phyloP scores from a whole-genome alignment of 2,888 invertebrate genomes.

The Eupithecia abbreviata region DNA sequence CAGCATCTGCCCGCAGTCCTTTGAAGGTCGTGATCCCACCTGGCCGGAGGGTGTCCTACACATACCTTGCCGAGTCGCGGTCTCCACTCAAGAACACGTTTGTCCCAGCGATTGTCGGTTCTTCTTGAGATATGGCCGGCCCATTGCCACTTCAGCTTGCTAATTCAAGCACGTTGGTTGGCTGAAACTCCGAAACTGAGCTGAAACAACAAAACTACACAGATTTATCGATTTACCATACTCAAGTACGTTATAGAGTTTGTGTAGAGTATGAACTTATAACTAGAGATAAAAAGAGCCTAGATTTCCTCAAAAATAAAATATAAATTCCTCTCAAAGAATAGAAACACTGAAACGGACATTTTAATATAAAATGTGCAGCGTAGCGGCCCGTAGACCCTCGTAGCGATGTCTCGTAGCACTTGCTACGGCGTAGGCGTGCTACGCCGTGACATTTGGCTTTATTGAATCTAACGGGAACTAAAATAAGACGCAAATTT shows the following conservation, averaged over 20 bases:
- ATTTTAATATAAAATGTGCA: neutral
- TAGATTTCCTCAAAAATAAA: neutral
- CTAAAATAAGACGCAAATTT: neutral
- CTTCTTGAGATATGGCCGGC: too few species aligned
- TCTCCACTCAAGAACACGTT: too few species aligned
- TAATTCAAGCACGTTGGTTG: neutral
- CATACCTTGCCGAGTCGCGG: too few species aligned
- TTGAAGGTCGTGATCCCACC: too few species aligned
- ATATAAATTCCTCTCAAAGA: neutral
- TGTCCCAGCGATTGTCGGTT: too few species aligned
- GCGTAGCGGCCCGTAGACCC: neutral
- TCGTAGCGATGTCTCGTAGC: constrained; percentile 12
- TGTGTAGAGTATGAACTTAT: too few species aligned
- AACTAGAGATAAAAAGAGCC: too few species aligned
- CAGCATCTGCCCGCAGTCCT: too few species aligned
- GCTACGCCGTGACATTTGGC: neutral
- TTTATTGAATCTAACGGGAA: neutral
- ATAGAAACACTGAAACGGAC: neutral
- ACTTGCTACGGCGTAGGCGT: constrained; percentile 11
- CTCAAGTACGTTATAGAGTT: neutral
- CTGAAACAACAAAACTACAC: too few species aligned
- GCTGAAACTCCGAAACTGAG: neutral
- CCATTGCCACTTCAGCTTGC: too few species aligned
- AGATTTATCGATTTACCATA: too few species aligned
- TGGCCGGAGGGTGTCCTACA: too few species aligned